phyloP scores from a whole-genome alignment of 2,113 vertebrate genomes.

The Limanda limanda region DNA sequence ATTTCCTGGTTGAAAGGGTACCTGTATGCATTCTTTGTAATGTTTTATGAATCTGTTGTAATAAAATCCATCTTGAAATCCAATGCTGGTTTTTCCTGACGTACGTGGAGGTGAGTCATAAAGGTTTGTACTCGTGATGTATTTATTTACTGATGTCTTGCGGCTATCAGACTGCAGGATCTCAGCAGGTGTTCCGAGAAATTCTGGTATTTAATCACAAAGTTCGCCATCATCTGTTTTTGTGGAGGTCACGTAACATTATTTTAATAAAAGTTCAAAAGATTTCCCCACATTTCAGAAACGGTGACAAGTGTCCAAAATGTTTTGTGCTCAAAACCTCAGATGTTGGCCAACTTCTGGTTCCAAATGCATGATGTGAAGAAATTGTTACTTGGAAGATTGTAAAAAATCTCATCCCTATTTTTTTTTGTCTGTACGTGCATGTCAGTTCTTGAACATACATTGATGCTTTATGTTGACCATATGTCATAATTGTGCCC shows the following conservation, averaged over 20 bases:
- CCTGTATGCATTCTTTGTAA: conserved; percentile 94
- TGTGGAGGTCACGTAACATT: background rate
- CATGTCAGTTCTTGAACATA: background rate
- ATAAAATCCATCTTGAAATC: conserved; percentile 95
- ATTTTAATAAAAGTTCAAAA: background rate
- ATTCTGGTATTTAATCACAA: conserved; percentile 37
- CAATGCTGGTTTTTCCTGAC: conserved; percentile 92
- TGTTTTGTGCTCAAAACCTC: conserved; percentile 2
- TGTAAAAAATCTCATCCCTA: background rate
- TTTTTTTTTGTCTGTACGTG: too few species aligned
- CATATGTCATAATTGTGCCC: background rate
- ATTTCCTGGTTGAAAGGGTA: conserved; percentile 84
- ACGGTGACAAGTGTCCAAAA: background rate
- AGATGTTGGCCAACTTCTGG: conserved; percentile 59
- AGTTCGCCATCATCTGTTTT: conserved; percentile 49
- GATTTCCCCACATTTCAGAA: background rate
- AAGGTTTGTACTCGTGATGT: conserved; percentile 89
- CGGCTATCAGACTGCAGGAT: conserved; percentile 3
- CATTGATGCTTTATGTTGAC: background rate
- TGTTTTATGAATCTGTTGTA: conserved; percentile 94
- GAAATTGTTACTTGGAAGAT: too few species aligned
- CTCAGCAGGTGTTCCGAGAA: conserved; percentile 12
- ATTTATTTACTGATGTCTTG: conserved; percentile 14
- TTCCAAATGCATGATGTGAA: conserved; percentile 49
- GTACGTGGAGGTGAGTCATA: conserved; percentile 89